phyloP scores from a whole-genome alignment of 2,113 vertebrate genomes.

The Microcebus lehilahytsara region DNA sequence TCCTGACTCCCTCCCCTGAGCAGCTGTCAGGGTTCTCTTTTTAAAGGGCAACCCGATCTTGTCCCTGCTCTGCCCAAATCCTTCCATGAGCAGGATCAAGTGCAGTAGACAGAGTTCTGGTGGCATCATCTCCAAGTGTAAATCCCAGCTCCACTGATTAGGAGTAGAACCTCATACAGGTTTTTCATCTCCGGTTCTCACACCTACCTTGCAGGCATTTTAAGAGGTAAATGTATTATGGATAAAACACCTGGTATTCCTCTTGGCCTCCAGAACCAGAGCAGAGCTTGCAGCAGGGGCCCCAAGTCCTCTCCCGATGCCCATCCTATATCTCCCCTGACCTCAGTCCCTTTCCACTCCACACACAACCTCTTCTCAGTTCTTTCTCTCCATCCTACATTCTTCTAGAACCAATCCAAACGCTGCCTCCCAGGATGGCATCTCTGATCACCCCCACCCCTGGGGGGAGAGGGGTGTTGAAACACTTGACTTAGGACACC shows the following conservation, averaged over 20 bases:
- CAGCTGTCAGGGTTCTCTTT: neutral
- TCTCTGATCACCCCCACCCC: neutral
- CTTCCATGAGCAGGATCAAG: slow-evolving; percentile 31
- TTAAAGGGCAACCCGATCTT: slow-evolving; percentile 53
- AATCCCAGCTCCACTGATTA: slow-evolving; percentile 51
- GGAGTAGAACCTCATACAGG: slow-evolving; percentile 7
- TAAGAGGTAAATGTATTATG: slow-evolving; percentile 32
- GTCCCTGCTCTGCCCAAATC: slow-evolving; percentile 49
- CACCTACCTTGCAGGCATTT: slow-evolving; percentile 53
- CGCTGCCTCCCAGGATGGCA: slow-evolving; percentile 12
- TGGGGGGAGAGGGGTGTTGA: neutral
- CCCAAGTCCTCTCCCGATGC: neutral
- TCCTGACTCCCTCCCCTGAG: neutral
- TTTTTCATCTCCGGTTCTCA: slow-evolving; percentile 40
- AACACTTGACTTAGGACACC: slow-evolving; percentile 31
- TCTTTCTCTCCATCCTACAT: slow-evolving; percentile 14
- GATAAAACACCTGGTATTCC: slow-evolving; percentile 39
- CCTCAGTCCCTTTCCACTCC: neutral
- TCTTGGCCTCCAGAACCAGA: slow-evolving; percentile 11
- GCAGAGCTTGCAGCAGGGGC: neutral
- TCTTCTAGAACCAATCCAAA: slow-evolving; percentile 48
- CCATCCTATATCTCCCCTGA: neutral
- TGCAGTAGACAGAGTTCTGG: neutral
- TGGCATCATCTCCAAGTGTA: slow-evolving; percentile 38
- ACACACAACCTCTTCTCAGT: slow-evolving; percentile 24